Conservation (phyloP, 2,797 vertebrate species). For the Uromys caudimaculatus region DNA sequence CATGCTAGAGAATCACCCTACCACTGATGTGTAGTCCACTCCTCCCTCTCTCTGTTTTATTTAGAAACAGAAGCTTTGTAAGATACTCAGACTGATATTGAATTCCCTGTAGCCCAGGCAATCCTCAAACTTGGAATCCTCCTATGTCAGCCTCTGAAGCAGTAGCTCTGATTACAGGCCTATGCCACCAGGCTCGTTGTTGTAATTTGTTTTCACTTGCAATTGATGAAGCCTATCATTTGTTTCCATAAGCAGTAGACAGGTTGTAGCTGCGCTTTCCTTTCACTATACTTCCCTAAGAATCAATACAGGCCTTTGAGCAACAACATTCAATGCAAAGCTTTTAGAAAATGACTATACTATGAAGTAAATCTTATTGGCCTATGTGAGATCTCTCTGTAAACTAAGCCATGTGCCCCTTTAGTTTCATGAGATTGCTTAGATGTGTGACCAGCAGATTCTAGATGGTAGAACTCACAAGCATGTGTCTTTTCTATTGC, state of each 20-base stretch:
- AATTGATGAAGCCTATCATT: not conserved
- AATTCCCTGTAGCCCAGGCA: not conserved
- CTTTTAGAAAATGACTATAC: conserved; percentile 11
- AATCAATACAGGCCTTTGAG: not conserved
- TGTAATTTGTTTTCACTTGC: not conserved
- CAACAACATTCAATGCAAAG: not conserved
- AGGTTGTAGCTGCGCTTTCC: conserved; percentile 5
- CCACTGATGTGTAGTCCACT: not conserved
- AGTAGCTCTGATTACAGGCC: not conserved
- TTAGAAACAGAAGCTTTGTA: not conserved
- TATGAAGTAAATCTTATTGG: conserved; percentile 19
- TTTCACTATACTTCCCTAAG: not conserved
- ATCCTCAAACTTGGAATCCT: not conserved
- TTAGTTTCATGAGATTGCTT: conserved; percentile 19
- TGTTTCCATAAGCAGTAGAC: not conserved
- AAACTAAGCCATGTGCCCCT: not conserved
- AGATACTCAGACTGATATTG: not conserved
- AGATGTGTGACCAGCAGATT: not conserved
- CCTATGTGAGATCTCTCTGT: not conserved
- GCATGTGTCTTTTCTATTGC: conserved; percentile 14
- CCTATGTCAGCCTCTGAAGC: not conserved
- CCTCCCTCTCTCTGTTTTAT: not conserved
- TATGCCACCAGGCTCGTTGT: not conserved
- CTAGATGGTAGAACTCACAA: not conserved
- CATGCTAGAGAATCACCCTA: not conserved